These are phyloP conservation scores for Drosophila kohkoa DNA, from an alignment of 1,140 invertebrate genomes.

Conservation along the genomic window DNA sequence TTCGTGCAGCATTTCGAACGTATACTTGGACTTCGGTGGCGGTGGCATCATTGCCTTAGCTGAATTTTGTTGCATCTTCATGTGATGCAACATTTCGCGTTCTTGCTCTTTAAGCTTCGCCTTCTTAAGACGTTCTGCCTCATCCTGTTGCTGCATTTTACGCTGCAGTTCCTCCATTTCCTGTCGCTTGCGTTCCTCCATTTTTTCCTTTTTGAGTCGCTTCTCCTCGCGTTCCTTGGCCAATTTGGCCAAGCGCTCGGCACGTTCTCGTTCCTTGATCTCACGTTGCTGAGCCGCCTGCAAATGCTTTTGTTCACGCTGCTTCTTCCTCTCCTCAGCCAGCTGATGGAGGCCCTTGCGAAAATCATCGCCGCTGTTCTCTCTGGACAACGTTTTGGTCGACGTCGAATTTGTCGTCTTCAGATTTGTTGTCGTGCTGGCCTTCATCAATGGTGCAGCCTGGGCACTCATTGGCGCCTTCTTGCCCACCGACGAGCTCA, in stretches of 20 bases:
- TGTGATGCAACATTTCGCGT: conserved; percentile 69
- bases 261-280: conserved; percentile 86
- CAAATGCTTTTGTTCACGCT: conserved; percentile 87
- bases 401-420: conserved; percentile 56
- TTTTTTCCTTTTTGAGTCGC: conserved; percentile 75
- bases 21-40: conserved; percentile 70
- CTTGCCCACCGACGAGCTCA: conserved; percentile 59
- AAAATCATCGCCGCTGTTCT: conserved; percentile 79
- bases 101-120: conserved; percentile 83
- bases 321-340: conserved; percentile 86
- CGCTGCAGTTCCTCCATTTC: conserved; percentile 86
- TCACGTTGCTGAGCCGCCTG: conserved; percentile 87
- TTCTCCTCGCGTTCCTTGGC: conserved; percentile 86
- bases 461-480: conserved; percentile 74
- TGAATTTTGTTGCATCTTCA: conserved; percentile 61
- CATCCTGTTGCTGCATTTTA: conserved; percentile 85
- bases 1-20: conserved; percentile 85
- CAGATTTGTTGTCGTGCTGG: conserved; percentile 57
- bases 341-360: conserved; percentile 76
- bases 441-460: conserved; percentile 55
- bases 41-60: conserved; percentile 76
- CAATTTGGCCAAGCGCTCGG: conserved; percentile 85
- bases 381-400: conserved; percentile 66
- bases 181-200: conserved; percentile 84
- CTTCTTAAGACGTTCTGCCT: conserved; percentile 82